Conservation (phyloP, 2,797 vertebrate species). For the Protonibea diacanthus region DNA sequence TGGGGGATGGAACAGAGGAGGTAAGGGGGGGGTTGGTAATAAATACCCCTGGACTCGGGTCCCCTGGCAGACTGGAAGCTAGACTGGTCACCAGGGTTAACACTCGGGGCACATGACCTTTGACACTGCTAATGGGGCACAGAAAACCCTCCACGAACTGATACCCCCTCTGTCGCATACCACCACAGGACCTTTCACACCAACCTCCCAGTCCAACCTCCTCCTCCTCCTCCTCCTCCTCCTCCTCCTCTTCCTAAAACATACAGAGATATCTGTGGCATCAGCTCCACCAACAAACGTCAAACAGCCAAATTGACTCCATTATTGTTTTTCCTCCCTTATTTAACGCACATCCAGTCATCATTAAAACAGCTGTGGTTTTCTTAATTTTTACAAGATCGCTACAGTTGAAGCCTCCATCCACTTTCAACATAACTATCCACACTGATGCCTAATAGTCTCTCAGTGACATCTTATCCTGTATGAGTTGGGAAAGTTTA, state of each 20-base stretch:
- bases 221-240: slow-evolving; percentile 36
- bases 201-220: slow-evolving; percentile 51
- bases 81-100: slow-evolving; percentile 89
- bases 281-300: slow-evolving; percentile 56
- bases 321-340: not conserved
- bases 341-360: slow-evolving; percentile 15
- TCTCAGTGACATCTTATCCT: slow-evolving; percentile 16
- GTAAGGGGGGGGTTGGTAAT: slow-evolving; percentile 75
- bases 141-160: slow-evolving; percentile 86
- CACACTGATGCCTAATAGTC: slow-evolving; percentile 2
- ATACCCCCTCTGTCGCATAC: slow-evolving; percentile 87
- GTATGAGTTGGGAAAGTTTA: slow-evolving; percentile 3
- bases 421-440: not conserved
- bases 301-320: slow-evolving; percentile 30
- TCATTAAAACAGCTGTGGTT: not conserved
- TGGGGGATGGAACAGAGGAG: slow-evolving; percentile 52
- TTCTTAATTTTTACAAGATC: slow-evolving; percentile 8
- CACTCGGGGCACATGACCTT: slow-evolving; percentile 87
- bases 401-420: slow-evolving; percentile 2
- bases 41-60: slow-evolving; percentile 86
- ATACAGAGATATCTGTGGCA: slow-evolving; percentile 75
- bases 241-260: slow-evolving; percentile 62
- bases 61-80: slow-evolving; percentile 88
- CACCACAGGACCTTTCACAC: slow-evolving; percentile 88
- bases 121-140: slow-evolving; percentile 90